Base-by-base conservation (phyloP, 2,113 vertebrate genomes). In the Limnothrissa miodon region DNA sequence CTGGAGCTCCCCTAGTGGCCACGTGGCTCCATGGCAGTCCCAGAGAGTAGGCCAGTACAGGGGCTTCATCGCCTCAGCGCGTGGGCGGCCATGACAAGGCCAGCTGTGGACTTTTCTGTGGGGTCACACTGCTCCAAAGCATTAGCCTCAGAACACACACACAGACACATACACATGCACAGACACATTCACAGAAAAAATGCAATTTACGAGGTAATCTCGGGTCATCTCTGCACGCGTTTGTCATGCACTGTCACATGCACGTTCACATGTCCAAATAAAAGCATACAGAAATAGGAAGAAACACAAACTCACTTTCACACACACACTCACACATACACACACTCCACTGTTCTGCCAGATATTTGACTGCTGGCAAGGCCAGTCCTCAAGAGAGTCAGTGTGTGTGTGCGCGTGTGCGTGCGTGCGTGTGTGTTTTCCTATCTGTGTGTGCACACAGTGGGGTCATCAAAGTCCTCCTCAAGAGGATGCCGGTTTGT, bases 321-420 rank as follows among this genome's bases (percentile, higher is more conserved):
- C 33, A 74, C 53, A 85, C 78, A 17, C 1, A 62, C 39, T 39
- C 6, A n/a, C 62, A 70, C 29, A 33, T 4, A 33, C 0, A 4
- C 0, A 70, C n/a, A 33, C 62, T 19, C 25, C 10, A 70, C 25
- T 33, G 62, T 29, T 33, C 62, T 33, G 25, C 59, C 33, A 8
- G 59, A 29, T 74, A 11, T 74, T 74, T 74, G 66, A 74, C 66
- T 11, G 10, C 25, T 74, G 66, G 66, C 9, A 21, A 74, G 33
- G 66, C 66, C 66, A 74, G 59, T 25, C 59, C 59, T 62, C 59
- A 62, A 5, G 66, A 74, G 66, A 74, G 66, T 74, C 25, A 4
- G 23, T 29, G 53, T 56, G 53, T 5, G 1, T 56, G 53, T 56
- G 19, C 23, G 53, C 23, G 21, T 17, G 19, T 23, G 53, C 23